Percentiles rank a stretch among this genome's conserved stretches.
phyloP scores from a whole-genome alignment of 2,113 vertebrate genomes.

The Dipodomys spectabilis region DNA sequence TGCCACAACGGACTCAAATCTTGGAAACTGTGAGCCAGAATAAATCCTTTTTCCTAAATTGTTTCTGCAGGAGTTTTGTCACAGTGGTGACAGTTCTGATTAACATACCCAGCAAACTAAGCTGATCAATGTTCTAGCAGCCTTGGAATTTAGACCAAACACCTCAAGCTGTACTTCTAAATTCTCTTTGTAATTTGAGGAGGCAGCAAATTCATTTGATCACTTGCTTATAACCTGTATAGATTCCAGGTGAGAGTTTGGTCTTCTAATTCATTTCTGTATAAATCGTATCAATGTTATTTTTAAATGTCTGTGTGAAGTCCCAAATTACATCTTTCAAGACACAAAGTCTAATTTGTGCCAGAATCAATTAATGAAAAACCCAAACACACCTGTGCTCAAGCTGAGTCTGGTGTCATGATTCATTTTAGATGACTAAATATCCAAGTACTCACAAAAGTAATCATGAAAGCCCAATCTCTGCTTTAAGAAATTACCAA shows the following conservation, averaged over 20 bases:
- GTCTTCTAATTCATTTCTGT: constrained; percentile 41
- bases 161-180: constrained; percentile 35
- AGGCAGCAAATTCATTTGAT: neutral
- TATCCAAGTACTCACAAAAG: neutral
- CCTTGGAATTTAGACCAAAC: neutral
- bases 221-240: neutral
- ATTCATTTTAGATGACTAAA: neutral
- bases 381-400: constrained; percentile 46
- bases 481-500: too few relatives aligned
- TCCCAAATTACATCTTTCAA: constrained; percentile 54
- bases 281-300: constrained; percentile 11
- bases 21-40: neutral
- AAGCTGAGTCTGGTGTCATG: neutral
- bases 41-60: neutral
- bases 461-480: neutral
- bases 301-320: constrained; percentile 37
- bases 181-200: constrained; percentile 14
- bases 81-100: neutral
- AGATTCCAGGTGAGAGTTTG: constrained; percentile 25
- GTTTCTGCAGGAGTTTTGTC: neutral
- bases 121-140: neutral
- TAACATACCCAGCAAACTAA: neutral
- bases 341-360: constrained; percentile 34
- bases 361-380: constrained; percentile 55
- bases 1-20: too few relatives aligned